A percentile compares a stretch with the other conserved stretches of the same genome.
phyloP scores from a whole-genome alignment of 2,888 invertebrate genomes.

The Drosophila bunnanda region DNA sequence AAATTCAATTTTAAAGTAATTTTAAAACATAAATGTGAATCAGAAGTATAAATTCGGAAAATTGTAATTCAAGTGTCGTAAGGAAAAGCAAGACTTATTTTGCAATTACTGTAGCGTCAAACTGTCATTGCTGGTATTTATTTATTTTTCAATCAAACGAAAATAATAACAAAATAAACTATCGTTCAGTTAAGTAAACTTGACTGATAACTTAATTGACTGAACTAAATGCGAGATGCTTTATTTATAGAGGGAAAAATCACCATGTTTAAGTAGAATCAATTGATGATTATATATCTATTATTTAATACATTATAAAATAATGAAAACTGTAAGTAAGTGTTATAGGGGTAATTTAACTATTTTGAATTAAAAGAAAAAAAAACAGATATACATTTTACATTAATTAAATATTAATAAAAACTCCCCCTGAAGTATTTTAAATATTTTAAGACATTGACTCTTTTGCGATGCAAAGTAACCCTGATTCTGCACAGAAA shows the following conservation, averaged over 20 bases:
- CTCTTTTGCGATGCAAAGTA: too few species aligned
- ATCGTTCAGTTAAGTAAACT: slow-evolving; percentile 1
- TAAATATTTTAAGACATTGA: too few species aligned
- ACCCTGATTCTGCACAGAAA: neutral
- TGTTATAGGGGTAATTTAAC: too few species aligned
- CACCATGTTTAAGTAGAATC: neutral
- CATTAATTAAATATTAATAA: too few species aligned
- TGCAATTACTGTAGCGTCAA: neutral
- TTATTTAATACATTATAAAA: neutral
- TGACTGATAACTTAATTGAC: slow-evolving; percentile 9
- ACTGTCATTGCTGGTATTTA: neutral
- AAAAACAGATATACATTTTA: too few species aligned
- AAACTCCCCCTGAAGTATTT: too few species aligned
- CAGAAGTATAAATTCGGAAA: too few species aligned
- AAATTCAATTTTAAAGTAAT: neutral
- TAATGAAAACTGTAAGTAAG: too few species aligned
- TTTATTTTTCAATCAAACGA: slow-evolving; percentile 1
- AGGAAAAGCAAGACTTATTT: neutral
- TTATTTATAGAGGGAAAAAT: neutral
- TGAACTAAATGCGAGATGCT: neutral
- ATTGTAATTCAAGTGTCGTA: neutral
- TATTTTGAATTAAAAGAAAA: too few species aligned
- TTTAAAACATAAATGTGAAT: neutral
- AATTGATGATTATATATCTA: neutral
- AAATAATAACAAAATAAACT: neutral